Evolutionary conservation across 2,797 vertebrate genomes (phyloP).

Genomic region (Trachops cirrhosus): DNA sequence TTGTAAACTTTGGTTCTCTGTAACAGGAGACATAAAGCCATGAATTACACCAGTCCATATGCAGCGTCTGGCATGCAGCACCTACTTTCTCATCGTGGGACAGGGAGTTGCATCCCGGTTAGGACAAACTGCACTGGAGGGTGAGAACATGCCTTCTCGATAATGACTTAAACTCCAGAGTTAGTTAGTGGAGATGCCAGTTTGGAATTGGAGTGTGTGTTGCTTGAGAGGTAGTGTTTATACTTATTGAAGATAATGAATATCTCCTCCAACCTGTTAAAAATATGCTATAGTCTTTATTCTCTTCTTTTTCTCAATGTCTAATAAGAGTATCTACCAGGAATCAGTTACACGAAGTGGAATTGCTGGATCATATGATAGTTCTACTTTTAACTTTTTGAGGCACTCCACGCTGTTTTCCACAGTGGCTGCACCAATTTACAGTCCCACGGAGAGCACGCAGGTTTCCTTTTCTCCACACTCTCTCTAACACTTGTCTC

Average conservation of each 20-base stretch:
- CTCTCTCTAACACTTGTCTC: neutral
- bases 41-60: neutral
- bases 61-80: neutral
- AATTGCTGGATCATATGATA: neutral
- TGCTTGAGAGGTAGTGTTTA: neutral
- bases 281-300: neutral
- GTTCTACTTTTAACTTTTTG: neutral
- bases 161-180: neutral
- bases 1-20: neutral
- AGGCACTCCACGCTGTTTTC: neutral
- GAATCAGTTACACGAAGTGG: neutral
- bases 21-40: neutral
- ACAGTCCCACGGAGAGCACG: neutral
- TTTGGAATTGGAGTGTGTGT: neutral
- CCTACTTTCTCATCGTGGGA: neutral
- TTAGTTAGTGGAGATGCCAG: neutral
- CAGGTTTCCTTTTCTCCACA: neutral
- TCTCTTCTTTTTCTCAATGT: neutral
- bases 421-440: neutral
- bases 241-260: neutral
- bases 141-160: neutral
- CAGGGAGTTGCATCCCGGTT: neutral
- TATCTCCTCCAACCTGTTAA: neutral
- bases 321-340: neutral
- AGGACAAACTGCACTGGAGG: neutral